A percentile compares a stretch with the other conserved stretches of the same genome.
phyloP scores from a whole-genome alignment of 2,888 invertebrate species.

The Acanthacorydalis orientalis region DNA sequence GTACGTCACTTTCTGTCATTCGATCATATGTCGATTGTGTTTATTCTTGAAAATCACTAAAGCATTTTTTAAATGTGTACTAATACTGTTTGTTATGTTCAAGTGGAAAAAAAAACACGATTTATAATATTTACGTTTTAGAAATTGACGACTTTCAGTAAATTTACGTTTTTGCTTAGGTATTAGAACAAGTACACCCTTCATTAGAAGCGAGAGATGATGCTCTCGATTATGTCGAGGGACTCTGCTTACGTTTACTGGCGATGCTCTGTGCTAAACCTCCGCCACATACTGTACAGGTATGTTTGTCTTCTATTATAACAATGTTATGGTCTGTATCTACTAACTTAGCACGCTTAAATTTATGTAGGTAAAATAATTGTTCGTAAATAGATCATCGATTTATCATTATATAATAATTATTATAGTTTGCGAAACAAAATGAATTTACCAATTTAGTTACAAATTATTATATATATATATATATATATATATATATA shows the following conservation, averaged over 20 bases:
- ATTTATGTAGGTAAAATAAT: neutral
- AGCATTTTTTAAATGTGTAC: too few relatives aligned
- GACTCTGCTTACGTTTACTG: conserved; percentile 72
- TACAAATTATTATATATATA: too few relatives aligned
- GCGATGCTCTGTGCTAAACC: conserved; percentile 78
- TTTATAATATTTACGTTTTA: too few relatives aligned
- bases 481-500: too few relatives aligned
- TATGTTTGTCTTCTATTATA: conserved; percentile 15
- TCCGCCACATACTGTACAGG: conserved; percentile 63
- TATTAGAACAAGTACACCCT: conserved; percentile 82
- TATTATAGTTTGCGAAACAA: too few relatives aligned
- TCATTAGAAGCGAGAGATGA: conserved; percentile 70
- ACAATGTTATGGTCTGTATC: neutral
- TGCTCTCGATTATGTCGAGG: conserved; percentile 84
- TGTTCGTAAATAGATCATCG: too few relatives aligned
- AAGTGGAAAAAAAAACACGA: too few relatives aligned
- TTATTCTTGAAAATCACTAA: neutral
- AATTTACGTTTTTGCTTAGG: too few relatives aligned
- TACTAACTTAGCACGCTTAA: neutral
- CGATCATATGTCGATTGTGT: neutral
- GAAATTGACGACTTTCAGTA: neutral
- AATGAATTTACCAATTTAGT: too few relatives aligned
- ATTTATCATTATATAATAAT: too few relatives aligned
- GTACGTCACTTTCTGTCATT: neutral
- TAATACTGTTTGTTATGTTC: too few relatives aligned